phyloP scores from a whole-genome alignment of 2,797 vertebrate species.

The Phyllotis vaccarum region DNA sequence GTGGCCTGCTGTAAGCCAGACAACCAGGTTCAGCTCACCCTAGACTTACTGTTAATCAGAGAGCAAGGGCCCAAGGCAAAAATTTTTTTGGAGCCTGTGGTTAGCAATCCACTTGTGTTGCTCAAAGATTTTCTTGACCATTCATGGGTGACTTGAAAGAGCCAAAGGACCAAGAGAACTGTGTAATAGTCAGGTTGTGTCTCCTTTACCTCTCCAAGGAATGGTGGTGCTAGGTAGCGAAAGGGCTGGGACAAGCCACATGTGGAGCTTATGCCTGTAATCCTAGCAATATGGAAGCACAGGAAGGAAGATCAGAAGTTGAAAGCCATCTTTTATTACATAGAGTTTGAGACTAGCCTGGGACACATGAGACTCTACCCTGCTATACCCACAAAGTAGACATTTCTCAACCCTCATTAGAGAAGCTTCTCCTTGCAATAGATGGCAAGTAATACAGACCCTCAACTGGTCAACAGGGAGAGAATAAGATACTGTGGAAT shows the following conservation, averaged over 20 bases:
- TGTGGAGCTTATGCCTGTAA: no score
- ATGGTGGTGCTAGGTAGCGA: conserved; percentile 80
- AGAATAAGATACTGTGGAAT: background rate
- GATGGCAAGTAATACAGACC: background rate
- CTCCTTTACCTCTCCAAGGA: conserved; percentile 70
- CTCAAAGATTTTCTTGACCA: conserved; percentile 83
- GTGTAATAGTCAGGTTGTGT: conserved; percentile 76
- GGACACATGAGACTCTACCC: background rate
- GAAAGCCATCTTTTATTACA: background rate
- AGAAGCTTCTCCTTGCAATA: background rate
- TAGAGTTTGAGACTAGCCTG: background rate
- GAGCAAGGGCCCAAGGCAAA: conserved; percentile 80
- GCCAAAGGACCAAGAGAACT: conserved; percentile 83
- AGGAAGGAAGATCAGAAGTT: background rate
- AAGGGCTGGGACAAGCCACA: conserved; percentile 64
- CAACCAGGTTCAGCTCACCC: conserved; percentile 78
- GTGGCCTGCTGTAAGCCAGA: conserved; percentile 78
- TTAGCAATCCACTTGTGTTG: conserved; percentile 85
- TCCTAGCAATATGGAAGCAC: background rate
- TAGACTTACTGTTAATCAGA: conserved; percentile 79
- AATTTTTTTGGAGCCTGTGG: conserved; percentile 78
- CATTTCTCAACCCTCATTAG: background rate
- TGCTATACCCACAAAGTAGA: no score
- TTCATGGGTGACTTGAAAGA: conserved; percentile 59
- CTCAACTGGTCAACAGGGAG: background rate